A percentile compares a stretch with the other conserved stretches of the same genome.
phyloP scores from a whole-genome alignment of 2,888 invertebrate genomes.

The Microctonus aethiopoides region DNA sequence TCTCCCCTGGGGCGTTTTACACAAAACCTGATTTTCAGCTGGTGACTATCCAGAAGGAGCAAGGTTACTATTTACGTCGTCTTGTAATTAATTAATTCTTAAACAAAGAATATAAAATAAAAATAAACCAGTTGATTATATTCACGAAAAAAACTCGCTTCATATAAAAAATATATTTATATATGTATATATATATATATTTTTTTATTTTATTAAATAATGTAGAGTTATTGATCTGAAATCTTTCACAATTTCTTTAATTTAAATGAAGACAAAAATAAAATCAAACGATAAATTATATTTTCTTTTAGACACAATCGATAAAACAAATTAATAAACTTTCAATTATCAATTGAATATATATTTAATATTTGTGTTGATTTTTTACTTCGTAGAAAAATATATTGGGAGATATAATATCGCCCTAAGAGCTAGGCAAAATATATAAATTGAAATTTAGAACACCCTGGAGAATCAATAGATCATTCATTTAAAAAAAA shows the following conservation, averaged over 20 bases:
- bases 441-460: not conserved
- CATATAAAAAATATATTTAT: not conserved
- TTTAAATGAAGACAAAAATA: not conserved
- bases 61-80: conserved; percentile 8
- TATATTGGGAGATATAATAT: not conserved
- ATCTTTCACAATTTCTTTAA: not conserved
- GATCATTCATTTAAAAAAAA: not conserved
- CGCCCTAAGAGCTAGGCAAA: not conserved
- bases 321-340: conserved; percentile 1
- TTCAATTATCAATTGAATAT: not conserved
- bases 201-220: not conserved
- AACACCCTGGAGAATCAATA: not conserved
- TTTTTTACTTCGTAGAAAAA: not conserved
- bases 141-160: not conserved
- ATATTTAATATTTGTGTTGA: not conserved
- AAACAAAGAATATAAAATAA: not conserved
- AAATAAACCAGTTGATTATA: not conserved
- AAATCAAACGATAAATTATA: not conserved
- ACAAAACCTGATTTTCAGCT: conserved; percentile 25
- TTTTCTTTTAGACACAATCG: not conserved
- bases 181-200: too few relatives aligned
- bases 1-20: not conserved
- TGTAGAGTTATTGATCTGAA: not conserved
- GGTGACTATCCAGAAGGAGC: conserved; percentile 18
- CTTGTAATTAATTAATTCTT: not conserved